Base-by-base conservation (phyloP, 2,113 vertebrate species). In the Tretioscincus oriximinensis region DNA sequence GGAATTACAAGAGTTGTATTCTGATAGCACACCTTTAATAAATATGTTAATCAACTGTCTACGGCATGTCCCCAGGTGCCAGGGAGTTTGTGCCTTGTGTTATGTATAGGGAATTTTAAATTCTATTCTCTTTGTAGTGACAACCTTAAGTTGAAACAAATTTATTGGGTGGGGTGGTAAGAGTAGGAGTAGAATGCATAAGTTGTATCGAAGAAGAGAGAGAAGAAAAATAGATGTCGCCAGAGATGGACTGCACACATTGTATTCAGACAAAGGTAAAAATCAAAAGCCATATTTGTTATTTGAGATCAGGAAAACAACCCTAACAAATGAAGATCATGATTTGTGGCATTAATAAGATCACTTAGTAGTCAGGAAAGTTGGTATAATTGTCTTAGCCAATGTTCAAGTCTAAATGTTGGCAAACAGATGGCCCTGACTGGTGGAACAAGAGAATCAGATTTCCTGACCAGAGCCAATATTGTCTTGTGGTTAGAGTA, bases 31-130 rank as follows among this genome's bases (percentile, higher is more conserved):
- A 65, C 73, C 76, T 65, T 79, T 89, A 73, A 83, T 82, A 79
- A 84, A 80, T 16, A 60, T 41, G 82, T 77, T 76, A 84, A 88
- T 61, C 82, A 88, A 68, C 69, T 64, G 78, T 9, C 63, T 85
- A 65, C 16, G 5, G 1, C 31, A 61, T 3, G 1, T 73, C 78
- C 65, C 76, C 41, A 22, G 29, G 24, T 47, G 54, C 24, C n/a
- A 26, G 78, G n/a, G 4, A 81, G 41, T 26, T 67, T 65, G 7
- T 18, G 1, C 26, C 45, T 76, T 1, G 76, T 29, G 26, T 29
- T 35, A 31, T 49, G 16, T 1, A 26, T 4, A 3, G 75, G 78
- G 4, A 47, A 45, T 14, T 81, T 83, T 16, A 66, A 78, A 78
- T 81, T 80, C 76, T 83, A 49, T 45, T 80, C 73, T 76, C 28